A percentile compares a stretch with the other conserved stretches of the same genome.
These are phyloP conservation scores for Peromyscus eremicus DNA, from an alignment of 2,797 vertebrate species.

Conservation along the genomic window DNA sequence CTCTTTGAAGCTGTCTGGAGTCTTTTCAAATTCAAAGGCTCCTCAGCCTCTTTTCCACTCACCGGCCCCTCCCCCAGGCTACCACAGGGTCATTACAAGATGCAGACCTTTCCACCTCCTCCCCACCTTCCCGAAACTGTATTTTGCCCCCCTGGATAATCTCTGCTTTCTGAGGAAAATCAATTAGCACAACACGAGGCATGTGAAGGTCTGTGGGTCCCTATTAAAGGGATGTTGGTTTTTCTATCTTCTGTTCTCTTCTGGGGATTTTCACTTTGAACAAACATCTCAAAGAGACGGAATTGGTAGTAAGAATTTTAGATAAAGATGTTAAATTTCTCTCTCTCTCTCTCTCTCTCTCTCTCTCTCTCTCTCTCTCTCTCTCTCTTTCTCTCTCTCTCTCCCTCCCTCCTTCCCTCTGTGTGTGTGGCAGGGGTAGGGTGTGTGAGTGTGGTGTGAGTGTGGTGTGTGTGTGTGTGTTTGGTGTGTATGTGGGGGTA, in stretches of 20 bases:
- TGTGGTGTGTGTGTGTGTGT: not conserved
- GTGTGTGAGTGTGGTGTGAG: not conserved
- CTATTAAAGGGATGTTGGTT: not conserved
- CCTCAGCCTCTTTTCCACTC: not conserved
- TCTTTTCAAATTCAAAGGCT: conserved; percentile 42
- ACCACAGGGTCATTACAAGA: not conserved
- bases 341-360: not conserved
- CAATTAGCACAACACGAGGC: not conserved
- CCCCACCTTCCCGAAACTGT: not conserved
- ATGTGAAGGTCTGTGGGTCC: not conserved
- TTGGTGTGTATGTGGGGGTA: too few species aligned
- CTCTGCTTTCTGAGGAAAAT: conserved; percentile 17
- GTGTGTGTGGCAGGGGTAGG: too few species aligned
- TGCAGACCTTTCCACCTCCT: not conserved
- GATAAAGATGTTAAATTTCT: not conserved
- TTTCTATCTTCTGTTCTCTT: not conserved
- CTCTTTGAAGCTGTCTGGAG: conserved; percentile 4
- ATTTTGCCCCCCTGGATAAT: not conserved
- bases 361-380: not conserved
- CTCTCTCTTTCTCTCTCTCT: not conserved
- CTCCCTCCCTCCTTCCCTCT: too few species aligned
- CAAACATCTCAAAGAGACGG: not conserved
- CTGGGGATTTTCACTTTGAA: conserved; percentile 39
- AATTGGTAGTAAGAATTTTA: not conserved
- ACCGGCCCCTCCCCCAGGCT: not conserved